phyloP scores from a whole-genome alignment of 2,797 vertebrate genomes.

The Rhabdomys pumilio region DNA sequence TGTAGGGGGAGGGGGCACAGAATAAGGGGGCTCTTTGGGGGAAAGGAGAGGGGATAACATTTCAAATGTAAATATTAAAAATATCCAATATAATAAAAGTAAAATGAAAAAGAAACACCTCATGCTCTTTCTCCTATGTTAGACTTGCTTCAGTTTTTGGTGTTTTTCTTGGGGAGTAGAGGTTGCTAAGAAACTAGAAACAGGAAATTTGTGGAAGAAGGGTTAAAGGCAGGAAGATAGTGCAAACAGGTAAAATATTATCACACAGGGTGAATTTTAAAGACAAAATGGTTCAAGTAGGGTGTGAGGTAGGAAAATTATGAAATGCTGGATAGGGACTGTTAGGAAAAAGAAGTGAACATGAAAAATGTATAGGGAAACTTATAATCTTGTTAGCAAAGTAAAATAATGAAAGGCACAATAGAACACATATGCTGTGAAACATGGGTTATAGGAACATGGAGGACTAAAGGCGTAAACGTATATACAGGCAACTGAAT shows the following conservation, averaged over 20 bases:
- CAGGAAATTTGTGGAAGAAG: too few relatives aligned
- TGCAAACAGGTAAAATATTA: background rate
- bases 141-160: background rate
- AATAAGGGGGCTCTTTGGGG: too few relatives aligned
- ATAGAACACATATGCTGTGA: background rate
- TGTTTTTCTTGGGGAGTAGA: background rate
- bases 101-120: background rate
- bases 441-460: background rate
- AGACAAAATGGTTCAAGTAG: background rate
- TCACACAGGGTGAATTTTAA: background rate
- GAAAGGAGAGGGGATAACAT: too few relatives aligned
- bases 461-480: too few relatives aligned
- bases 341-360: background rate
- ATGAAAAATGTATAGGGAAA: background rate
- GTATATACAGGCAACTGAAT: background rate
- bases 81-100: too few relatives aligned
- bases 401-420: background rate
- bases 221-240: background rate
- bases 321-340: background rate
- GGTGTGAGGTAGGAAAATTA: background rate
- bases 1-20: too few relatives aligned
- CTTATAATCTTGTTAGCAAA: background rate
- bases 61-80: too few relatives aligned
- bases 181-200: background rate
- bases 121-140: background rate